Evolutionary conservation across 2,797 vertebrate species (phyloP), one percentile per base, ranked within the genome.

Genomic region (Kryptolebias ocellatus): DNA sequence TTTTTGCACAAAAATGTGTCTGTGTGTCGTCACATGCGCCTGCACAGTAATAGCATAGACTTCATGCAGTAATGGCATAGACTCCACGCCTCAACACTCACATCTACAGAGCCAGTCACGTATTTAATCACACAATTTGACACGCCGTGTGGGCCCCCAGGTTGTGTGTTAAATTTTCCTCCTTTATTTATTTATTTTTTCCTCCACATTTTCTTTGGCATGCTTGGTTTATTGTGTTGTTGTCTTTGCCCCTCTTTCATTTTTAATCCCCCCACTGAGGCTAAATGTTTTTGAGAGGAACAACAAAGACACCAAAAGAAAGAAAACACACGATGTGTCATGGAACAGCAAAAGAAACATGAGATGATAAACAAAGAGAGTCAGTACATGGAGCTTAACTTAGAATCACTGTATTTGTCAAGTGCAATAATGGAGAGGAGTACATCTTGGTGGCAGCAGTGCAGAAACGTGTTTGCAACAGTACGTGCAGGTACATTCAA

Each of bases 91-190:
- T 86, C 82, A 80, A 74, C 79, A 82, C 84, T 89, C 80, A 20
- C 79, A 86, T 90, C 86, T 87, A 71, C 83, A 64, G 88, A 92
- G 78, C 85, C 88, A 90, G 87, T 91, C 89, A 91, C 86, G 87
- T 92, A 92, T 93, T 94, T 93, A 94, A 94, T 93, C 92, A 92
- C 85, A 90, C 83, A 84, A 92, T 93, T 92, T 87, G 87, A 88
- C 88, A 88, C 82, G 83, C 79, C 58, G 79, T 83, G 74, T 83
- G 83, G 80, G 84, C 92, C 90, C 89, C 88, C 74, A 78, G 91
- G 91, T 90, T 90, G 83, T 85, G 83, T 89, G 86, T 91, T 76
- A 86, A 89, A 91, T 88, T 83, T 64, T 29, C 67, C 68, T 52
- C 68, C 44, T 18, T 45, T 53, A 67, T 57, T 50, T 12, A 49